These are phyloP conservation scores for Apocheima hispidaria DNA, from an alignment of 2,888 invertebrate species.

Conservation along the genomic window DNA sequence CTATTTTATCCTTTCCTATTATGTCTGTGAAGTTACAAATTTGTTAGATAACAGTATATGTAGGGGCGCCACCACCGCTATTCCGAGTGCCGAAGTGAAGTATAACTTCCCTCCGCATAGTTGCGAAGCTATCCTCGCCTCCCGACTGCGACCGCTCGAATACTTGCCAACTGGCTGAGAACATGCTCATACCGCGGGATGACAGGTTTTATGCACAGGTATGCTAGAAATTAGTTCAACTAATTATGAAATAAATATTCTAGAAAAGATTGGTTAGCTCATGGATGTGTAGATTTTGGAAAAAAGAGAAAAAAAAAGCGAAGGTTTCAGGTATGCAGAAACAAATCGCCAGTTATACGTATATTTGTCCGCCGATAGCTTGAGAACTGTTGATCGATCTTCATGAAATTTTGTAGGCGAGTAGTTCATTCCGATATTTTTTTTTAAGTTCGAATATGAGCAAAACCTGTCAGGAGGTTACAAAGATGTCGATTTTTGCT, in stretches of 20 bases:
- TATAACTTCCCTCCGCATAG: conserved; percentile 16
- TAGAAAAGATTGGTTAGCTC: no score
- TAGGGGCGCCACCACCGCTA: not conserved
- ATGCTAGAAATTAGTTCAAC: not conserved
- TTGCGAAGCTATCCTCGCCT: conserved; percentile 27
- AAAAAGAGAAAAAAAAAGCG: no score
- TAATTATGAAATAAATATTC: not conserved
- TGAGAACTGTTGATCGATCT: no score
- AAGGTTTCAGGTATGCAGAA: no score
- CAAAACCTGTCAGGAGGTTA: no score
- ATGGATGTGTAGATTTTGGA: no score
- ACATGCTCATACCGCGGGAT: conserved; percentile 4
- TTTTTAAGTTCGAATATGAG: no score
- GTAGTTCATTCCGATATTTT: no score
- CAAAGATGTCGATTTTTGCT: no score
- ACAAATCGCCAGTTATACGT: no score
- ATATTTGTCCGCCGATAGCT: no score
- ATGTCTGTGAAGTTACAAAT: not conserved
- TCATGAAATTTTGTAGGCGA: no score
- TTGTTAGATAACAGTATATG: not conserved
- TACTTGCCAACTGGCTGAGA: conserved; percentile 19
- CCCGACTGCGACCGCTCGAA: conserved; percentile 6
- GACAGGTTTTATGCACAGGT: conserved; percentile 1
- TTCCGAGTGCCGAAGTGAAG: not conserved
- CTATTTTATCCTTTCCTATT: not conserved